Evolutionary conservation across 2,113 vertebrate genomes (phyloP).

Genomic region (Siniperca chuatsi): DNA sequence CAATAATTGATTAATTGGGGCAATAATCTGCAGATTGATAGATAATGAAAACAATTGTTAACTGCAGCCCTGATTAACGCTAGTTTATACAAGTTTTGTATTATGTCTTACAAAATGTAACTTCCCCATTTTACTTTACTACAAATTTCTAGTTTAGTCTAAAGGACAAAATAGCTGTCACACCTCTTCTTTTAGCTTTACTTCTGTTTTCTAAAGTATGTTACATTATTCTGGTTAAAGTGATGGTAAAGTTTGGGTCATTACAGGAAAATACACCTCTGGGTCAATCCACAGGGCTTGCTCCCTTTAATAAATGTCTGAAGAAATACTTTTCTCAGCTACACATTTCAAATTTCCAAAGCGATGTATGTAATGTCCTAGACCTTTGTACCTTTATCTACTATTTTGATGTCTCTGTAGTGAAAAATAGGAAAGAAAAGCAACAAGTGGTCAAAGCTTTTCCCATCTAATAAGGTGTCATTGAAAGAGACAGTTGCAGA

Average conservation of each 20-base stretch:
- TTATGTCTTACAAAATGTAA: not conserved
- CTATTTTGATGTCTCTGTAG: not conserved
- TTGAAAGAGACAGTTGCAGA: not conserved
- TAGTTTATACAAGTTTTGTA: not conserved
- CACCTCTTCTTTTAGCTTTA: not conserved
- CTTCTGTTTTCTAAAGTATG: not conserved
- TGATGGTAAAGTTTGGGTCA: not conserved
- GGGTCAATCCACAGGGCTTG: not conserved
- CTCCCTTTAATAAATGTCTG: not conserved
- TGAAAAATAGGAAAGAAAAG: constrained; percentile 5
- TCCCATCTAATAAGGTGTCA: not conserved
- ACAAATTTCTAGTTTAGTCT: not conserved
- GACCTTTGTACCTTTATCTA: not conserved
- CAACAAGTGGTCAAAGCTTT: not conserved
- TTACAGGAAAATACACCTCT: not conserved
- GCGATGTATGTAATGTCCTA: too few relatives aligned
- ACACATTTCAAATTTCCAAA: not conserved
- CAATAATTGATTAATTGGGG: not conserved
- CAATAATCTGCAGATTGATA: not conserved
- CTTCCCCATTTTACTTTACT: not conserved
- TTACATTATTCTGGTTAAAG: not conserved
- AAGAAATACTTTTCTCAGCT: not conserved
- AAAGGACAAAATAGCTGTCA: not conserved
- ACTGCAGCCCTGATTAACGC: not conserved
- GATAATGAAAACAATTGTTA: not conserved